Evolutionary conservation across 2,888 invertebrate species (phyloP), one percentile per base, ranked within the genome.

Genomic region (Pseudoips prasinana): DNA sequence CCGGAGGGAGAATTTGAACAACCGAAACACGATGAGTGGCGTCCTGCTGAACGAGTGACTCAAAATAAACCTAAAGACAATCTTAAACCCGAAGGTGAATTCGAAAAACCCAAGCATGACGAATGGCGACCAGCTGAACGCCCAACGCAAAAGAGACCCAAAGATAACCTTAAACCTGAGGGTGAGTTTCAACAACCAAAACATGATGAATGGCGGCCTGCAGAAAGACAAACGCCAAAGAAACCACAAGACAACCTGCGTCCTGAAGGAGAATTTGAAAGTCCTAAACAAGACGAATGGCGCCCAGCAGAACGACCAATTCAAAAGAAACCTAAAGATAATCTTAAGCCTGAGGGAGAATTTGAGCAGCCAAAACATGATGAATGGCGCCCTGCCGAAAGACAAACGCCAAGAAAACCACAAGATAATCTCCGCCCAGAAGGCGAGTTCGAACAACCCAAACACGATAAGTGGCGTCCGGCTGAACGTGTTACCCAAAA

Each of bases 1-100:
- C 89, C 90, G 0, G 92, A 92, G 61, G 92, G 92, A 1, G 89
- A 91, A 3, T 86, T 86, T 25, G 86, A 90, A 57, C 63, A 71
- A 55, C 65, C 76, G 41, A 63, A 69, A 38, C 72, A 75, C 4
- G 77, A 83, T 2, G 45, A 84, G 73, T 85, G 72, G 61, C 53
- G 58, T 1, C 85, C 88, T 4, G 88, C 78, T 10, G 90, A 86
- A 39, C 54, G 41, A 43, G 77, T 2, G 1, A 26, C 20, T 7
- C 32, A 7, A 49, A 71, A 58, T 2, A 73, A 66, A 19, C 83
- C 78, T 0, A 40, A 74, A 8, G 92, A 92, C 43, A 92, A 92
- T 50, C 57, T 92, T 0, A 70, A 56, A 25, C 88, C 90, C 0
- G 92, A 90, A 60, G 87, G 80, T 1, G 78, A 82, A 6, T 79